Evolutionary conservation across 1,140 invertebrate genomes (phyloP).

Genomic region (Lepidurus packardi): DNA sequence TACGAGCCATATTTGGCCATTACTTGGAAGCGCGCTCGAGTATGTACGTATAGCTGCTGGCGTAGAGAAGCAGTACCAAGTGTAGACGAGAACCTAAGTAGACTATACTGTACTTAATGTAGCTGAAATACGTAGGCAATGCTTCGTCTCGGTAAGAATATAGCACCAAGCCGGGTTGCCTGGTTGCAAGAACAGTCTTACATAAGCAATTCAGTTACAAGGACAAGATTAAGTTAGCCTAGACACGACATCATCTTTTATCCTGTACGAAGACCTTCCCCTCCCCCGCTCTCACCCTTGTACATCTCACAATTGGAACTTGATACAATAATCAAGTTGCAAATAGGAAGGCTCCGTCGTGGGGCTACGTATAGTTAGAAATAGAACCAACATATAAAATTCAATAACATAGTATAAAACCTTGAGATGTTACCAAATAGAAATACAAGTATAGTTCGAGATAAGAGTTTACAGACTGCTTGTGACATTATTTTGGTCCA

Average conservation of each 20-base stretch:
- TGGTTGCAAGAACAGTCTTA: constrained; percentile 1
- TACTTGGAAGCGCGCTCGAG: background rate
- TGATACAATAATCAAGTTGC: too few relatives aligned
- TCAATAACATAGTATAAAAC: too few relatives aligned
- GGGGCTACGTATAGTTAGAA: too few relatives aligned
- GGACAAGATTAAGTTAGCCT: background rate
- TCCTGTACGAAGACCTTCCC: background rate
- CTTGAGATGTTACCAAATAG: too few relatives aligned
- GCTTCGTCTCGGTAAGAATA: background rate
- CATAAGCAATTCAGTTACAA: background rate
- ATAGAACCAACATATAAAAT: too few relatives aligned
- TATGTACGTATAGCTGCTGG: background rate
- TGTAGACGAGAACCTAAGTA: background rate
- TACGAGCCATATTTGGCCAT: constrained; percentile 21
- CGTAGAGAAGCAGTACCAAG: background rate
- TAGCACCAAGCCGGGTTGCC: background rate
- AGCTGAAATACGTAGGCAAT: background rate
- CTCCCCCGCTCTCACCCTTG: too few relatives aligned
- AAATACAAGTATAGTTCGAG: too few relatives aligned
- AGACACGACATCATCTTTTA: background rate
- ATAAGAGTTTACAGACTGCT: too few relatives aligned
- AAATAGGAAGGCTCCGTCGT: too few relatives aligned
- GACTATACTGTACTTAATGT: background rate
- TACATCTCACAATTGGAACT: too few relatives aligned
- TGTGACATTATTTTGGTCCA: too few relatives aligned